Percentiles rank a stretch among this genome's conserved stretches.
phyloP scores from a whole-genome alignment of 2,888 invertebrate genomes.

The Andrena flavipes region DNA sequence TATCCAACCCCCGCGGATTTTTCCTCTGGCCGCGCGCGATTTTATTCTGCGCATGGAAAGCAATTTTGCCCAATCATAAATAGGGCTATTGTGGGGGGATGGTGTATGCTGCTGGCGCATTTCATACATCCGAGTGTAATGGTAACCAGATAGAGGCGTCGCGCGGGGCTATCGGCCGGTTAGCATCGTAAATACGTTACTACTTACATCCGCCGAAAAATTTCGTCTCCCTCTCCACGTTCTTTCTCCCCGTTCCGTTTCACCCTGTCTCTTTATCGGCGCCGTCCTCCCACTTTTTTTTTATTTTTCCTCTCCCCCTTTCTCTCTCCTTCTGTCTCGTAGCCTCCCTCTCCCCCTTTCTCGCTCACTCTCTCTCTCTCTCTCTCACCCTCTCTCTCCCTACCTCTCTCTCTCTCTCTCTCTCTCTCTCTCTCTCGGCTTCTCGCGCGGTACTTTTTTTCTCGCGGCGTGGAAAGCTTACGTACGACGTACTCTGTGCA shows the following conservation, averaged over 20 bases:
- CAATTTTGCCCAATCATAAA: conserved; percentile 85
- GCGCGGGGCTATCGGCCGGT: conserved; percentile 83
- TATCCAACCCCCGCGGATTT: conserved; percentile 80
- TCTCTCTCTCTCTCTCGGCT: conserved; percentile 12
- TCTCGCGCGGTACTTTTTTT: conserved; percentile 45
- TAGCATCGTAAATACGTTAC: conserved; percentile 81
- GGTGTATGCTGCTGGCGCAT: conserved; percentile 83
- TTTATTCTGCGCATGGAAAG: conserved; percentile 85
- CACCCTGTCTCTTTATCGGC: conserved; percentile 2
- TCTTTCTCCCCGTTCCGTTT: conserved; percentile 11
- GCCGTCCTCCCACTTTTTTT: conserved; percentile 2
- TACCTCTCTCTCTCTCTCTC: not conserved
- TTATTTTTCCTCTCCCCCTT: conserved; percentile 17
- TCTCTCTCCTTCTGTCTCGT: conserved; percentile 25
- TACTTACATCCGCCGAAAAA: conserved; percentile 68
- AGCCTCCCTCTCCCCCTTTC: conserved; percentile 4
- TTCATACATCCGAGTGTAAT: conserved; percentile 85
- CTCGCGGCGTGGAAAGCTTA: conserved; percentile 60
- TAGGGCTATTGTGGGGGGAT: conserved; percentile 85
- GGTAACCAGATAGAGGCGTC: conserved; percentile 85
- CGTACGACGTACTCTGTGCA: conserved; percentile 65
- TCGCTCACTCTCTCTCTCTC: not conserved
- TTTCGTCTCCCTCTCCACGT: conserved; percentile 42
- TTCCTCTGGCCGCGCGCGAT: conserved; percentile 82
- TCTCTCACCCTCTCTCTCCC: not conserved